Evolutionary conservation across 2,113 vertebrate genomes (phyloP), one percentile per base, ranked within the genome.

Genomic region (Hyaena hyaena): DNA sequence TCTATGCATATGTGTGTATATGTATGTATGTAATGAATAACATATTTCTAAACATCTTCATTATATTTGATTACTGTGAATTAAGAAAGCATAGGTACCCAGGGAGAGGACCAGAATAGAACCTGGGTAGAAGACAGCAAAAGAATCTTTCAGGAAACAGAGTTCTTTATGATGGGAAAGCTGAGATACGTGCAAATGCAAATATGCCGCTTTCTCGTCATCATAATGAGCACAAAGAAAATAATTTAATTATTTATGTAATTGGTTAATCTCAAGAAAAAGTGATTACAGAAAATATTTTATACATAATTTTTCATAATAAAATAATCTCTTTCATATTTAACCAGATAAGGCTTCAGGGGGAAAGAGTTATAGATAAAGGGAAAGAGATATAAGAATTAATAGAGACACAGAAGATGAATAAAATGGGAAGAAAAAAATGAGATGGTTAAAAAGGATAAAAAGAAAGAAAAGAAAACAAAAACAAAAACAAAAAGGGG

Each of bases 361-460:
- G 19, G 21, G 31, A 48, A 66, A 48, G 14, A 45, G 33, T 74
- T 28, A 82, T 11, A 26, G 53, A 73, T 11, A 94, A 87, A 85
- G 7, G 10, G 23, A 93, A 63, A 71, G 23, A 66, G 21, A 55
- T 23, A 0, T 53, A 73, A 87, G 5, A 90, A 93, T 77, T 74
- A 81, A 87, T 24, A 21, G 71, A 93, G 50, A 92, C 0, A 92
- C 2, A 88, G 88, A 73, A 79, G 45, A 48, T 8, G 79, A 69
- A 48, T 43, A 48, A 86, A 63, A 76, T 65, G 24, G 39, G 9
- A 39, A 76, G n/a, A 45, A 81, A 92, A 84, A 55, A 79, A 16
- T 71, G 50, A 93, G 23, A 8, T 74, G 3, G 26, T 86, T 97
- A 95, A 93, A 92, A 86, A 69, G 33, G 89, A 74, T 19, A 15